These are phyloP conservation scores for Choristoneura fumiferana DNA, from an alignment of 1,140 invertebrate species.

Conservation along the genomic window DNA sequence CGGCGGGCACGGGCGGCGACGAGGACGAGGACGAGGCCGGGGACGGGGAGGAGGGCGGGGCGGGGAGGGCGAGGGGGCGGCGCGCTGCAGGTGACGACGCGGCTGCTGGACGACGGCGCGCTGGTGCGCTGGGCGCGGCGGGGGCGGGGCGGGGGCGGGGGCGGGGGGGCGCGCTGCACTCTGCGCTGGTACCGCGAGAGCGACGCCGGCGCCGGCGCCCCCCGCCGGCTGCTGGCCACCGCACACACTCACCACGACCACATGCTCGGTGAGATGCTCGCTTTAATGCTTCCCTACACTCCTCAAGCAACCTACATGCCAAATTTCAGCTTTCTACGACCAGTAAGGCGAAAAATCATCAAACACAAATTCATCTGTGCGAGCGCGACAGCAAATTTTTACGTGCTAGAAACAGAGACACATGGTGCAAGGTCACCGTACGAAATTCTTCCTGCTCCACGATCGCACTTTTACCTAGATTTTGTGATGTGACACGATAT, in stretches of 20 bases:
- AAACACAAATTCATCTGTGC: too few species aligned
- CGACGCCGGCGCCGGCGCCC: too few species aligned
- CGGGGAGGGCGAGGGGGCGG: slow-evolving; percentile 16
- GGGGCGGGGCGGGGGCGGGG: slow-evolving; percentile 35
- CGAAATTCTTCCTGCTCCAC: too few species aligned
- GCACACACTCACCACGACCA: slow-evolving; percentile 51
- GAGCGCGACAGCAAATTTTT: too few species aligned
- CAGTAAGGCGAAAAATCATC: too few species aligned
- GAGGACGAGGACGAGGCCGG: slow-evolving; percentile 3
- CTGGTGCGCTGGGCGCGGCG: slow-evolving; percentile 40
- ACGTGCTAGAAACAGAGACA: too few species aligned
- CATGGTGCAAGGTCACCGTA: too few species aligned
- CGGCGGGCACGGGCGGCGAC: slow-evolving; percentile 3
- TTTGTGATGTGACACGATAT: too few species aligned
- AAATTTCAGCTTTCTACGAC: too few species aligned
- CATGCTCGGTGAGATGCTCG: slow-evolving; percentile 46
- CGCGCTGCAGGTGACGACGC: slow-evolving; percentile 43
- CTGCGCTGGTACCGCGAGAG: slow-evolving; percentile 53
- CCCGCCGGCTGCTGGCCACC: slow-evolving; percentile 42
- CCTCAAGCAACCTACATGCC: too few species aligned
- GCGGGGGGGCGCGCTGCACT: slow-evolving; percentile 39
- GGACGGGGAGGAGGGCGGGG: neutral
- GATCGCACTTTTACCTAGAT: too few species aligned
- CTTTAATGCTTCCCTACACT: too few species aligned
- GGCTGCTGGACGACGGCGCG: slow-evolving; percentile 43